Evolutionary conservation across 2,113 vertebrate species (phyloP).

Genomic region (Muntiacus muntjak): DNA sequence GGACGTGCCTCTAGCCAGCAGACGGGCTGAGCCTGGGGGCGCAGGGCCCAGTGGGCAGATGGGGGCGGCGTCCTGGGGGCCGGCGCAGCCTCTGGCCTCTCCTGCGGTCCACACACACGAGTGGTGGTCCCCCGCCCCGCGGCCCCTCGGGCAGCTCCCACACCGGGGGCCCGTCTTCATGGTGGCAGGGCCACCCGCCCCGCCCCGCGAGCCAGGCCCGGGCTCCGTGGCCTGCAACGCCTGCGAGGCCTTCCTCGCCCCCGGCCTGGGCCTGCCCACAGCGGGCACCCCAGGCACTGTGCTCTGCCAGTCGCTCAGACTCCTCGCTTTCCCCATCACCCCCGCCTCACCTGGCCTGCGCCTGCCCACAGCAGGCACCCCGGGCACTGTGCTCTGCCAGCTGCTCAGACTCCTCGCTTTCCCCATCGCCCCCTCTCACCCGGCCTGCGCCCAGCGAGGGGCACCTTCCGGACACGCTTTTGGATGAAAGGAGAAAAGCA

Average conservation of each 20-base stretch:
- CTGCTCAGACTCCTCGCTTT: background rate
- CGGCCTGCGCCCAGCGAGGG: background rate
- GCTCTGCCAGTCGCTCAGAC: background rate
- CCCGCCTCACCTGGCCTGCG: background rate
- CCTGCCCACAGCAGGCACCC: background rate
- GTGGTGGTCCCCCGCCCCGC: background rate
- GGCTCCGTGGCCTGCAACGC: rapidly evolving
- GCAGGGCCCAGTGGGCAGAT: background rate
- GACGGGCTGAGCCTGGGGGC: background rate
- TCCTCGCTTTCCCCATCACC: background rate
- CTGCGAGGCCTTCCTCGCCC: background rate
- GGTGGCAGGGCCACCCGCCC: background rate
- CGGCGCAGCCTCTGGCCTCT: background rate
- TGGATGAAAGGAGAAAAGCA: background rate
- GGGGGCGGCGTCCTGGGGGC: rapidly evolving
- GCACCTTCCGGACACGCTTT: background rate
- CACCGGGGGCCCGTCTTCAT: rapidly evolving
- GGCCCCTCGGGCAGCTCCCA: background rate
- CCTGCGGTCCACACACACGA: background rate
- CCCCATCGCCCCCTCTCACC: background rate
- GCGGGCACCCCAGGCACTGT: too few relatives aligned
- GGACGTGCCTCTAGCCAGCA: background rate
- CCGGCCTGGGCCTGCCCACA: background rate
- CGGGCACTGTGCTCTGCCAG: background rate
- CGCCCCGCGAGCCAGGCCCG: background rate